phyloP scores from a whole-genome alignment of 2,888 invertebrate species.

The Hirtodrosophila trivittata region DNA sequence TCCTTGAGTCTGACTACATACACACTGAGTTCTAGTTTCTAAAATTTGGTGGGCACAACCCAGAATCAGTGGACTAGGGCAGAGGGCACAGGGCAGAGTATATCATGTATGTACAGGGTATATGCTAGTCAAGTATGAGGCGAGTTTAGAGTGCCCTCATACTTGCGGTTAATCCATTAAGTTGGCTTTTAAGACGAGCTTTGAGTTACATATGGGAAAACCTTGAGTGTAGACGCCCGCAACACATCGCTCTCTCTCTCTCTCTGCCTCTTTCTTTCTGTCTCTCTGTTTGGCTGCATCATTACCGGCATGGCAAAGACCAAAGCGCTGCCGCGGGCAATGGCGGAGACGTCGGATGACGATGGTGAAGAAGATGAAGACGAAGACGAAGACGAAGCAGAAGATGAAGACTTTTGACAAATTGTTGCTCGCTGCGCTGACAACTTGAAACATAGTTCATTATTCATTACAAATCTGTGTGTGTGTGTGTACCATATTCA shows the following conservation, averaged over 20 bases:
- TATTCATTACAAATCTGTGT: slow-evolving; percentile 60
- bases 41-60: too few species aligned
- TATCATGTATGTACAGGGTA: background rate
- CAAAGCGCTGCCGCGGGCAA: slow-evolving; percentile 45
- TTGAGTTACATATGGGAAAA: slow-evolving; percentile 26
- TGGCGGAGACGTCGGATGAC: slow-evolving; percentile 3
- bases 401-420: slow-evolving; percentile 66
- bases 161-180: slow-evolving; percentile 11
- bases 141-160: background rate
- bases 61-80: too few species aligned
- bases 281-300: slow-evolving; percentile 12
- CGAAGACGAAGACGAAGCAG: slow-evolving; percentile 5
- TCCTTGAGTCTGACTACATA: too few species aligned
- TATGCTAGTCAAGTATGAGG: background rate
- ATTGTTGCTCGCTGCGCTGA: slow-evolving; percentile 71
- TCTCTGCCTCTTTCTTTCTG: background rate
- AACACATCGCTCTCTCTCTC: slow-evolving; percentile 6
- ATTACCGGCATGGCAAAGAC: slow-evolving; percentile 21
- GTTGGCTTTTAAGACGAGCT: slow-evolving; percentile 6
- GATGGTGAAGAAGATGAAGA: background rate
- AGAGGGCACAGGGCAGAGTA: too few species aligned
- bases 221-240: slow-evolving; percentile 25
- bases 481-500: slow-evolving; percentile 14
- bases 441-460: slow-evolving; percentile 63
- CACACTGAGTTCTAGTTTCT: too few species aligned